phyloP scores from a whole-genome alignment of 2,888 invertebrate species.

The Xanthia icteritia region DNA sequence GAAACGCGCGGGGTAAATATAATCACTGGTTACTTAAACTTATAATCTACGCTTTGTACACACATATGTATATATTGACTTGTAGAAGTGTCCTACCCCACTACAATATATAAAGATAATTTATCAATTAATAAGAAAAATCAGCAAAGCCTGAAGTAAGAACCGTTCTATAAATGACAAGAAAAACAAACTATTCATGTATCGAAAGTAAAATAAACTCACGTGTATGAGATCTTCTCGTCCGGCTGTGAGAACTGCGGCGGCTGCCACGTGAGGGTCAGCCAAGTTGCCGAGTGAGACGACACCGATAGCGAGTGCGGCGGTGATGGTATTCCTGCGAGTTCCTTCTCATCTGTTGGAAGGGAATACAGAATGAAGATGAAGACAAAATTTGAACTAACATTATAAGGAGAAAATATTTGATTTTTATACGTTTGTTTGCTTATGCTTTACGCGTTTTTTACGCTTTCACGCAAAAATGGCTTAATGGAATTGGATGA shows the following conservation, averaged over 20 bases:
- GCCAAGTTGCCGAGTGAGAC: slow-evolving; percentile 95
- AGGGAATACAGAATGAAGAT: neutral
- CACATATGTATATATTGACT: too few relatives aligned
- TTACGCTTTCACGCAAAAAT: too few relatives aligned
- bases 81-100: neutral
- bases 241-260: slow-evolving; percentile 95
- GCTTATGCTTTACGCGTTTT: too few relatives aligned
- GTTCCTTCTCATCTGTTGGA: slow-evolving; percentile 81
- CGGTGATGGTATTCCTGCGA: slow-evolving; percentile 94
- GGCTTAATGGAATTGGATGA: too few relatives aligned
- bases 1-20: too few relatives aligned
- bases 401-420: too few relatives aligned
- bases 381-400: neutral
- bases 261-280: slow-evolving; percentile 95
- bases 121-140: neutral
- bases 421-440: too few relatives aligned
- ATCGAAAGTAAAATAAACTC: slow-evolving; percentile 39
- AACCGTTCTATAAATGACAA: neutral
- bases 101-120: too few relatives aligned
- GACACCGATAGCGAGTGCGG: slow-evolving; percentile 95
- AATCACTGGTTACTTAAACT: too few relatives aligned
- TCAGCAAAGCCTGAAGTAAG: neutral
- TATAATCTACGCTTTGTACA: too few relatives aligned
- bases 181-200: neutral
- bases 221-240: slow-evolving; percentile 94